A percentile compares a stretch with the other conserved stretches of the same genome.
These are phyloP conservation scores for Notolepis coatsorum DNA, from an alignment of 2,797 vertebrate genomes.

Conservation along the genomic window DNA sequence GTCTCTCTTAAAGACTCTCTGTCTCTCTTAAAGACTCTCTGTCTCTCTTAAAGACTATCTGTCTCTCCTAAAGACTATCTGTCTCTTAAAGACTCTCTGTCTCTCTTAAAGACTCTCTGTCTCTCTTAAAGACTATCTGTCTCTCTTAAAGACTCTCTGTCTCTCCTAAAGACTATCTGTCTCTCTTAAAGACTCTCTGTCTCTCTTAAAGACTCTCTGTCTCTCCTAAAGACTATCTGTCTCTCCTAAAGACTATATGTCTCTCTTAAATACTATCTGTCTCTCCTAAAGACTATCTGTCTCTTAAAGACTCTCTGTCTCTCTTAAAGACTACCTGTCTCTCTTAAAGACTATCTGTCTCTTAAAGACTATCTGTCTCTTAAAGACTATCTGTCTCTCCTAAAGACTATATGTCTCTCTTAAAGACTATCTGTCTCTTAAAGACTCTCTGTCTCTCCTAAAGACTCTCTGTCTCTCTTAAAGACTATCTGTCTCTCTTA, in stretches of 20 bases:
- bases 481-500: slow-evolving; percentile 34
- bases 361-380: slow-evolving; percentile 51
- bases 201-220: slow-evolving; percentile 47
- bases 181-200: too few relatives aligned
- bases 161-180: slow-evolving; percentile 51
- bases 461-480: slow-evolving; percentile 52
- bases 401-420: slow-evolving; percentile 50
- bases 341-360: slow-evolving; percentile 48
- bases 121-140: slow-evolving; percentile 44
- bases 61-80: slow-evolving; percentile 50
- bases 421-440: slow-evolving; percentile 53
- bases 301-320: slow-evolving; percentile 48
- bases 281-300: slow-evolving; percentile 51
- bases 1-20: slow-evolving; percentile 47
- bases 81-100: too few relatives aligned
- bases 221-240: slow-evolving; percentile 51
- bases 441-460: slow-evolving; percentile 30
- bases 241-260: too few relatives aligned
- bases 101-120: slow-evolving; percentile 47
- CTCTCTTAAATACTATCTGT: slow-evolving; percentile 47
- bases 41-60: slow-evolving; percentile 46
- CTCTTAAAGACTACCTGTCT: slow-evolving; percentile 43
- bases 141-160: slow-evolving; percentile 47
- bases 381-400: slow-evolving; percentile 27
- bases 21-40: slow-evolving; percentile 45